Conservation (phyloP, 2,888 invertebrate species). For the Mythimna vitellina region DNA sequence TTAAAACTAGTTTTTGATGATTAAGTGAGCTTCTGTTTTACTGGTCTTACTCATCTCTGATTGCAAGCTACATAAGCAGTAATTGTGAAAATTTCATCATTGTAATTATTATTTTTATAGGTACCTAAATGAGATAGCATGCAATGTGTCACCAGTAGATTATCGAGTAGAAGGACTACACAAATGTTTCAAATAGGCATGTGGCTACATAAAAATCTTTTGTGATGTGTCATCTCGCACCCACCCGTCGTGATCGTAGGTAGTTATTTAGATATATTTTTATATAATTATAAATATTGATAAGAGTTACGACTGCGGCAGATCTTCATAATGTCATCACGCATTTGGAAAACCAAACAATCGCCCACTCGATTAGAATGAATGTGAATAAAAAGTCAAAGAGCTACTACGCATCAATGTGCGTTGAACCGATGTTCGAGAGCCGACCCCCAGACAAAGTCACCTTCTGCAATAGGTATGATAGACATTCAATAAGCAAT, state of each 20-base stretch:
- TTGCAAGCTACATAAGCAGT: not conserved
- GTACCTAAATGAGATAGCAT: not conserved
- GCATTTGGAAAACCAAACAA: conserved; percentile 21
- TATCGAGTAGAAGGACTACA: not conserved
- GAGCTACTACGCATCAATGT: conserved; percentile 19
- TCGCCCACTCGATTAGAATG: conserved; percentile 28
- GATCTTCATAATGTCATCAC: conserved; percentile 20
- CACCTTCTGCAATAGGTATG: conserved; percentile 39
- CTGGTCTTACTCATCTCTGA: not conserved
- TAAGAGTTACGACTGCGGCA: conserved; percentile 23
- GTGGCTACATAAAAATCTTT: conserved; percentile 9
- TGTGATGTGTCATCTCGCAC: conserved; percentile 1
- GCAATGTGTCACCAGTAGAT: conserved; percentile 12
- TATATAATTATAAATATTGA: conserved; percentile 21
- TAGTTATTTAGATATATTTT: conserved; percentile 14
- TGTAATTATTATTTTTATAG: not conserved
- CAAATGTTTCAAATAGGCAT: conserved; percentile 19
- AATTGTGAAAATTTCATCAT: conserved; percentile 12
- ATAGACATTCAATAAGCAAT: conserved; percentile 25
- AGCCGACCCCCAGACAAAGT: conserved; percentile 50
- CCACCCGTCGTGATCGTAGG: conserved; percentile 5
- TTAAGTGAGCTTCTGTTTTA: not conserved
- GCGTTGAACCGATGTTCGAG: conserved; percentile 33
- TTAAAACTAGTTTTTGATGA: not conserved
- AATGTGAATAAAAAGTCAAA: conserved; percentile 35